Evolutionary conservation across 2,797 vertebrate species (phyloP), one percentile per base, ranked within the genome.

Genomic region (Nyctalus aviator): DNA sequence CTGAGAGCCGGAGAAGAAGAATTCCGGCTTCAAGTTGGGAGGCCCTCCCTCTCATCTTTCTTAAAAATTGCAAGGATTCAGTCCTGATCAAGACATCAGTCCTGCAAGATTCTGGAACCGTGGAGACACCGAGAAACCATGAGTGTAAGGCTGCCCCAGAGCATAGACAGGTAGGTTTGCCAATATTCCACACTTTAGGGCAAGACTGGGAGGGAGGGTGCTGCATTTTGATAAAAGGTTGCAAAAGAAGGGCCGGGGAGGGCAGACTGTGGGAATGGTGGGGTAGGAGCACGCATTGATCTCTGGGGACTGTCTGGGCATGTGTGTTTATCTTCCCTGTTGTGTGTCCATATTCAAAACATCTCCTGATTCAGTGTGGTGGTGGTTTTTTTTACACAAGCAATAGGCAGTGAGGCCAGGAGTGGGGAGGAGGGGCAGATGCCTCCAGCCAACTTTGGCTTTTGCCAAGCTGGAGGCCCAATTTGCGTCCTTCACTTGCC

Each of bases 101-200:
- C 44, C 93, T 66, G 15, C 95, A 85, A 84, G 95, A 97, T 90
- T 96, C 89, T 91, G 90, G 90, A 93, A 83, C 94, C 4, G 55
- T 92, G 94, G 88, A 90, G 84, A 95, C 75, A 41, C 62, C 7
- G 13, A 90, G 96, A 94, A 96, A 97, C 96, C 97, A 98, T 98
- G 98, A 98, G 97, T 93, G 97, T 98, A 93, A 94, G 98, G 83
- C 96, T 98, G 41, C 97, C 98, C 48, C 98, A 97, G 90, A 97
- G 96, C 41, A 96, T 98, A 95, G 97, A 98, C 98, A 98, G 98
- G 98, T 98, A 97, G 59, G 95, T 92, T 86, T 62, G 79, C 91
- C 86, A 25, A 69, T 41, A 57, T 91, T 86, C n/a, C 30, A 30
- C 37, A n/a, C 8, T 82, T 37, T 37, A 71, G 62, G 82, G 55